Conservation (phyloP, 2,113 vertebrate genomes). For the Gymnocephalus cernua region DNA sequence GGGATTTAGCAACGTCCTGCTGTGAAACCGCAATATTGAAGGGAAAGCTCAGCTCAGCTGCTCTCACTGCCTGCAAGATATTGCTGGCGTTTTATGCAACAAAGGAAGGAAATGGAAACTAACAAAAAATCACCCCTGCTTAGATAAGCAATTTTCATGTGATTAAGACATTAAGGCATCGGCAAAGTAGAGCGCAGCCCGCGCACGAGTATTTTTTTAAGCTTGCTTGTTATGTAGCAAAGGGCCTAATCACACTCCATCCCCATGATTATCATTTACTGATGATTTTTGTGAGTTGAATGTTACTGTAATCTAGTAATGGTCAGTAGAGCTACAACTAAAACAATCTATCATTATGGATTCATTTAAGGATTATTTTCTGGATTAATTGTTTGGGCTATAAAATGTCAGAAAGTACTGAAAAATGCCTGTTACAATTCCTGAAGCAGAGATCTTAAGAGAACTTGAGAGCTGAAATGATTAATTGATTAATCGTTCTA, state of each 20-base stretch:
- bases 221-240: slow-evolving; percentile 8
- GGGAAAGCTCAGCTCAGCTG: slow-evolving; percentile 59
- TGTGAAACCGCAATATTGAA: slow-evolving; percentile 67
- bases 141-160: slow-evolving; percentile 51
- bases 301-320: background rate
- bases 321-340: background rate
- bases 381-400: background rate
- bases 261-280: background rate
- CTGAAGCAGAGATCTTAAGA: too few species aligned
- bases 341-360: too few species aligned
- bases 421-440: too few species aligned
- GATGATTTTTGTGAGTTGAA: background rate
- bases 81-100: slow-evolving; percentile 50
- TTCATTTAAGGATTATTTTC: background rate
- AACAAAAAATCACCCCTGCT: background rate
- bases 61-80: slow-evolving; percentile 33
- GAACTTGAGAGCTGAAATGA: too few species aligned
- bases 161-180: slow-evolving; percentile 24
- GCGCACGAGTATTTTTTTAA: background rate
- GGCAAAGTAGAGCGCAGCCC: background rate
- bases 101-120: slow-evolving; percentile 69
- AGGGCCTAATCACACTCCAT: slow-evolving; percentile 8
- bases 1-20: slow-evolving; percentile 48
- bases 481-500: too few species aligned
- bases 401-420: background rate